phyloP scores from a whole-genome alignment of 2,797 vertebrate genomes.

The Onychomys torridus region DNA sequence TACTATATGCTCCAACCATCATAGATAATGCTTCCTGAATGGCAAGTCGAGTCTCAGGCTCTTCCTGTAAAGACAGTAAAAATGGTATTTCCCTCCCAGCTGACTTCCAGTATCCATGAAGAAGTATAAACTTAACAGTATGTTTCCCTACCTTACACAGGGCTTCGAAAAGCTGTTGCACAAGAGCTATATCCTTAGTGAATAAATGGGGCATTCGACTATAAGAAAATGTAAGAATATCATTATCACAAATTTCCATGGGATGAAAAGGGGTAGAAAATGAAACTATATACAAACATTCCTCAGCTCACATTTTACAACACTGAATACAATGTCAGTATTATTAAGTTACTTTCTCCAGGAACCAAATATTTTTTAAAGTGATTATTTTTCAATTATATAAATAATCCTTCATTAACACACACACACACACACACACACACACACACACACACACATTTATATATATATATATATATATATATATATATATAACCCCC shows the following conservation, averaged over 20 bases:
- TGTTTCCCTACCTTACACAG: conserved; percentile 95
- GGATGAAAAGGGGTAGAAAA: conserved; percentile 18
- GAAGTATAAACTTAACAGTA: background rate
- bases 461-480: too few relatives aligned
- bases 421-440: background rate
- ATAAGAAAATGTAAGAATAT: conserved; percentile 73
- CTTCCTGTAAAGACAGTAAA: conserved; percentile 90
- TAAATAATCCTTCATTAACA: conserved; percentile 48
- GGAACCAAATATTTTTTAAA: conserved; percentile 29
- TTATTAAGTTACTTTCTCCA: conserved; percentile 5
- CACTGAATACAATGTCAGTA: background rate
- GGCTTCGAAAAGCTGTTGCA: conserved; percentile 99
- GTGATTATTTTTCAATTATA: conserved; percentile 29
- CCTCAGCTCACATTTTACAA: conserved; percentile 24
- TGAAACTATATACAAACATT: conserved; percentile 16
- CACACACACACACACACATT: too few relatives aligned
- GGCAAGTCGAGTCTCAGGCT: conserved; percentile 96
- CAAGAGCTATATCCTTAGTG: conserved; percentile 97
- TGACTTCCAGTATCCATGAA: background rate
- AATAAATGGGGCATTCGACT: conserved; percentile 99
- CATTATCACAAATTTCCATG: background rate
- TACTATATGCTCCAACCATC: conserved; percentile 98
- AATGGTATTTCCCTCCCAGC: background rate
- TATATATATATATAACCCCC: too few relatives aligned
- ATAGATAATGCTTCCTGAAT: conserved; percentile 99